Conservation (phyloP, 2,113 vertebrate genomes). For the Pollimyrus isidori region DNA sequence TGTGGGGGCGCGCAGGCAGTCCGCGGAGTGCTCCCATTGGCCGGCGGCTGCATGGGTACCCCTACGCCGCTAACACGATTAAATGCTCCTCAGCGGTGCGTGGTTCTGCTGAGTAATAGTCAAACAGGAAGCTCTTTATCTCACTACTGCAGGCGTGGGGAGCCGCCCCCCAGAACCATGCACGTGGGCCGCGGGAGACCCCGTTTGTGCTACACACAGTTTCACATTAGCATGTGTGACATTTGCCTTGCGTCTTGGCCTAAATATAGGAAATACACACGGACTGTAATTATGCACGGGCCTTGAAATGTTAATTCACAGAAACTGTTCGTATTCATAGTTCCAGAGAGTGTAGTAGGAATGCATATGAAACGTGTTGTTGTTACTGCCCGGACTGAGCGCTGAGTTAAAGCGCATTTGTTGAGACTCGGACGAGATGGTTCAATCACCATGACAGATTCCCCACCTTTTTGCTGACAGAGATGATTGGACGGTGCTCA, state of each 20-base stretch:
- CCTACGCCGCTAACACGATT: background rate
- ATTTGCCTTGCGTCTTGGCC: background rate
- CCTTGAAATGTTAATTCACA: background rate
- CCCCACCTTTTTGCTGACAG: background rate
- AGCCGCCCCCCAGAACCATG: background rate
- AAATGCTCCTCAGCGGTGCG: background rate
- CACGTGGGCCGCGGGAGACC: background rate
- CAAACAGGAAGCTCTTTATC: background rate
- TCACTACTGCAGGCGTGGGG: constrained; percentile 8
- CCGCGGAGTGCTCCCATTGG: background rate
- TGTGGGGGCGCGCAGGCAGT: background rate
- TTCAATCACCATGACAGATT: background rate
- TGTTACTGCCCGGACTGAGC: background rate
- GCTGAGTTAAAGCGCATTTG: background rate
- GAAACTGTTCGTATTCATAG: background rate
- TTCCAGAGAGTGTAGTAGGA: no score
- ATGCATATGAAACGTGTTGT: background rate
- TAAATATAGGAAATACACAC: background rate
- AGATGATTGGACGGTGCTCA: background rate
- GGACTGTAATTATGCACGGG: background rate
- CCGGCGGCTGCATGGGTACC: background rate
- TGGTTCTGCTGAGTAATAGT: background rate
- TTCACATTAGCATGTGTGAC: background rate
- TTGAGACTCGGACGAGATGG: background rate
- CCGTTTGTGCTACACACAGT: background rate